phyloP scores from a whole-genome alignment of 2,888 invertebrate genomes.

The Agrochola litura region DNA sequence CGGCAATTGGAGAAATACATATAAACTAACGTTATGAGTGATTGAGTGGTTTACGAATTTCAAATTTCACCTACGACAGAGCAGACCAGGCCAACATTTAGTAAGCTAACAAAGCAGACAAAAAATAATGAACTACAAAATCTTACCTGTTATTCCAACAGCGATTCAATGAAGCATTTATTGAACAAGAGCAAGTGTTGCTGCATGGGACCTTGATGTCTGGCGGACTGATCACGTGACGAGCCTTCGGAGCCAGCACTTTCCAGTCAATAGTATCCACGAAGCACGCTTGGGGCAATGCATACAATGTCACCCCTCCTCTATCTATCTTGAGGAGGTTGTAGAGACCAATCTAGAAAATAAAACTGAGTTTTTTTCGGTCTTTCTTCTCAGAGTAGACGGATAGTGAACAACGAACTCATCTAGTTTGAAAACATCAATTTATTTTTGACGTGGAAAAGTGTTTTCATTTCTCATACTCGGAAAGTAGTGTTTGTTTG shows the following conservation, averaged over 20 bases:
- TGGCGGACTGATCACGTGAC: conserved; percentile 78
- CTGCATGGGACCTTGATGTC: conserved; percentile 73
- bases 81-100: not conserved
- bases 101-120: too few relatives aligned
- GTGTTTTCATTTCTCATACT: too few relatives aligned
- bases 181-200: conserved; percentile 76
- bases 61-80: too few relatives aligned
- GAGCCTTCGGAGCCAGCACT: conserved; percentile 77
- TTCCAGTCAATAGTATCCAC: conserved; percentile 89
- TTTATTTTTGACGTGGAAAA: not conserved
- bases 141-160: conserved; percentile 85
- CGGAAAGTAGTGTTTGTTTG: too few relatives aligned
- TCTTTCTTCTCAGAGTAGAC: not conserved
- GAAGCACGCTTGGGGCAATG: conserved; percentile 94
- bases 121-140: not conserved
- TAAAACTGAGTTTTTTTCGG: not conserved
- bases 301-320: conserved; percentile 95
- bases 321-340: conserved; percentile 94
- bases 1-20: too few relatives aligned
- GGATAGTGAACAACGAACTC: not conserved
- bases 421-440: not conserved
- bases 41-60: too few relatives aligned
- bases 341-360: conserved; percentile 93
- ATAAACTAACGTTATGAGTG: too few relatives aligned
- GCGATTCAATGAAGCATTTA: conserved; percentile 71